These are phyloP conservation scores for Abrostola triplasia DNA, from an alignment of 2,888 invertebrate genomes.

Conservation along the genomic window DNA sequence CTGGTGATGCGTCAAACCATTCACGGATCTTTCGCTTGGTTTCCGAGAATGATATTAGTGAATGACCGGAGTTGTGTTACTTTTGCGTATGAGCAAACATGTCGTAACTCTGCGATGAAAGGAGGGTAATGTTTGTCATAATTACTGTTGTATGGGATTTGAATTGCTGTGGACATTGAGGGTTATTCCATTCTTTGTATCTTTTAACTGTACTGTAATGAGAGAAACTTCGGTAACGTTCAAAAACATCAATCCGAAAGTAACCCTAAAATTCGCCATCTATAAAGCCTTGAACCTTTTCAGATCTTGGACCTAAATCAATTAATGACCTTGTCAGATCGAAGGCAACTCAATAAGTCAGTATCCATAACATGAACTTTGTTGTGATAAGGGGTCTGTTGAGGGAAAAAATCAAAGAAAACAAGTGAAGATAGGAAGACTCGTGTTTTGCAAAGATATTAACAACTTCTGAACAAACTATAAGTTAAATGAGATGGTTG, in stretches of 20 bases:
- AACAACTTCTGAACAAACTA: conserved; percentile 25
- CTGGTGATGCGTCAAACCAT: conserved; percentile 58
- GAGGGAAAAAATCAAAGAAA: conserved; percentile 16
- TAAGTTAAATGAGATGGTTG: conserved; percentile 22
- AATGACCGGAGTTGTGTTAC: conserved; percentile 36
- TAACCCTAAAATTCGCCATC: no score
- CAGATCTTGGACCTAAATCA: no score
- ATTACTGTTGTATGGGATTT: conserved; percentile 6
- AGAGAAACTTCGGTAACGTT: no score
- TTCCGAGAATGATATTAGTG: conserved; percentile 54
- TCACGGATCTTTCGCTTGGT: conserved; percentile 54
- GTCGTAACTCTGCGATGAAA: conserved; percentile 15
- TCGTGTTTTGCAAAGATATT: conserved; percentile 22
- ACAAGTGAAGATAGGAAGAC: not conserved
- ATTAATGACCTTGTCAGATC: no score
- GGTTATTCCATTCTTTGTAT: not conserved
- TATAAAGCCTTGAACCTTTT: no score
- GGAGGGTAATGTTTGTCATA: conserved; percentile 27
- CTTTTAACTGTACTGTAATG: no score
- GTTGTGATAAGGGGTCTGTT: not conserved
- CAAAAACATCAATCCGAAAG: no score
- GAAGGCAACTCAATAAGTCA: no score
- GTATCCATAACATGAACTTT: no score
- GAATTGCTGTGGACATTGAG: not conserved
- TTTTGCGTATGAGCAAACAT: conserved; percentile 26